Evolutionary conservation across 2,888 invertebrate species (phyloP), one percentile per base, ranked within the genome.

Genomic region (Ochlodes sylvanus): DNA sequence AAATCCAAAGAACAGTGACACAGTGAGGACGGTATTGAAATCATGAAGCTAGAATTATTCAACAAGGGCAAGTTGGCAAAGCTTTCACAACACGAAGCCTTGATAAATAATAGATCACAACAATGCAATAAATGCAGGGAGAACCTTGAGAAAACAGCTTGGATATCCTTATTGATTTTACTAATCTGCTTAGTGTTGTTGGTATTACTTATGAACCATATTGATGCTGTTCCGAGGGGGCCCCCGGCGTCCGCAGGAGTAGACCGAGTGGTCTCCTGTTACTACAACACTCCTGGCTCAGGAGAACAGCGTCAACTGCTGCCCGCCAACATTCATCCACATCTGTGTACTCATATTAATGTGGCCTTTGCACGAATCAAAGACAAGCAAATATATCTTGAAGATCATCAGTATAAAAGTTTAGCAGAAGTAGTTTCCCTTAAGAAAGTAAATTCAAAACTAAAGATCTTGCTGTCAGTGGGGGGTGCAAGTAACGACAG

Each of bases 321-420:
- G 77, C 95, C 96, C 7, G 80, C 87, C 42, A 87, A 94, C 75
- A 94, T 98, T 38, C 95, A 97, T 80, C 95, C 97, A 27, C 85
- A 94, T 76, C 90, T 98, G 68, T 98, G 98, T 83, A 97, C 97
- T 0, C 98, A 98, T 86, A 95, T 98, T 70, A 97, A 97, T 83
- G 89, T 97, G 68, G 98, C 96, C 54, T 96, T 97, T 90, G 96
- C 96, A 21, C 83, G 85, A 69, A 92, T 98, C 50, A 80, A 83
- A 5, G 95, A 97, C 77, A 94, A 94, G 73, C 88, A 94, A 9
- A 87, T 98, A 38, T 75, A 87, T 63, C 86, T 97, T 32, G 92
- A 93, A 12, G 80, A 90, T 5, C 73, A 82, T 0, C 87, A 94
- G 64, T 78, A 79, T 10, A 69, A 77, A 77, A 76, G 88, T 15